Conservation (phyloP, 2,888 invertebrate species). For the Carpatolechia fugitivella region DNA sequence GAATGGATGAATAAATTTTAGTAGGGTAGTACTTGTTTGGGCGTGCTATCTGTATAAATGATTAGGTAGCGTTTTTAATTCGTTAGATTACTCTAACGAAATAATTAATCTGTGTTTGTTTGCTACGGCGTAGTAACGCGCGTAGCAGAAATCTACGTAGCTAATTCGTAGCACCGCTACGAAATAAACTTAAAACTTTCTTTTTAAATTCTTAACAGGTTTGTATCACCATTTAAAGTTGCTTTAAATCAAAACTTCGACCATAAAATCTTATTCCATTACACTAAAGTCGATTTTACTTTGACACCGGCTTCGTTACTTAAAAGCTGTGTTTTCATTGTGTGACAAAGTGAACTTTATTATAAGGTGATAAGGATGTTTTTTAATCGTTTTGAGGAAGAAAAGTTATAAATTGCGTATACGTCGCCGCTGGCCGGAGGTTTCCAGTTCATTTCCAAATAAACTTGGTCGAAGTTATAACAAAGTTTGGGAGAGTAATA, state of each 20-base stretch:
- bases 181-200: no score
- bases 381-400: conserved; percentile 26
- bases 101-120: no score
- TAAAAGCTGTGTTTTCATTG: neutral
- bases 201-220: no score
- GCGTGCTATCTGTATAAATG: no score
- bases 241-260: no score
- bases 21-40: no score
- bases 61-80: no score
- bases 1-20: no score
- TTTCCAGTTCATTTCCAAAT: conserved; percentile 68
- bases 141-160: no score
- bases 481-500: conserved; percentile 61
- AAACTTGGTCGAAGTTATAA: conserved; percentile 66
- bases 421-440: conserved; percentile 53
- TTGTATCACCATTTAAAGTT: neutral
- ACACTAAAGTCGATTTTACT: conserved; percentile 6
- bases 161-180: no score
- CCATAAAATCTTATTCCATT: neutral
- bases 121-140: no score
- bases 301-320: neutral
- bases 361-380: conserved; percentile 31
- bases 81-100: no score
- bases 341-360: conserved; percentile 23
- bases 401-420: conserved; percentile 51